phyloP scores from a whole-genome alignment of 2,888 invertebrate species.

The Agrilus mali region DNA sequence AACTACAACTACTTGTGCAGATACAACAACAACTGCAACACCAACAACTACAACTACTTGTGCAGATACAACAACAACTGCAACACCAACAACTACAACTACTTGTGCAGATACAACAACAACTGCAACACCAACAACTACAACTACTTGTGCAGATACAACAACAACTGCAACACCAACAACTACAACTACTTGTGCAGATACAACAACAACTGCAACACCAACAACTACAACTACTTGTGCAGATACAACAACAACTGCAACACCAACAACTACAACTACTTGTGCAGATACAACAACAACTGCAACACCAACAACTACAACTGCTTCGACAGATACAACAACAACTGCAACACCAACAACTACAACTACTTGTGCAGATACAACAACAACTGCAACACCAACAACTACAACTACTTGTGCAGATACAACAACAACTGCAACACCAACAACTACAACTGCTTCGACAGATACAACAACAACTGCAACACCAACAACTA shows the following conservation, averaged over 20 bases:
- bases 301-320: no score
- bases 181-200: no score
- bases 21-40: no score
- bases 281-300: no score
- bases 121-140: not conserved
- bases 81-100: conserved; percentile 1
- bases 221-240: no score
- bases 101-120: not conserved
- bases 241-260: not conserved
- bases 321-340: no score
- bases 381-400: not conserved
- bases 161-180: not conserved
- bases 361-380: not conserved
- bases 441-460: not conserved
- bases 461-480: not conserved
- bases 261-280: not conserved
- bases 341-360: no score
- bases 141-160: not conserved
- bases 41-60: not conserved
- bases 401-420: not conserved
- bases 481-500: not conserved
- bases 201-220: no score
- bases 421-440: not conserved
- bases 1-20: not conserved
- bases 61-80: no score